phyloP scores from a whole-genome alignment of 1,140 invertebrate species.

The Drosophila parabipectinata region DNA sequence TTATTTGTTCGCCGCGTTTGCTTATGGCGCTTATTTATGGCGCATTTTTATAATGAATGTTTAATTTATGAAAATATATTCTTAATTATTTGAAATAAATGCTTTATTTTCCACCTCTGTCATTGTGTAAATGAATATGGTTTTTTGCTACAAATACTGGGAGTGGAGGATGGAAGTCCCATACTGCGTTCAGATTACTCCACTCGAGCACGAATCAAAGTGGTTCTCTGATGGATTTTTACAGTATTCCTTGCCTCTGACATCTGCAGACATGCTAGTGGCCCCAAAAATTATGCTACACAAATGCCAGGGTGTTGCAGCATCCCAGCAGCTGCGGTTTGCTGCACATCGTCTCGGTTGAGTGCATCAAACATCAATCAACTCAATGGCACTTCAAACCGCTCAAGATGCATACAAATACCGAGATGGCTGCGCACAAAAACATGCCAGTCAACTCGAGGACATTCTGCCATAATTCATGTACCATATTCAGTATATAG shows the following conservation, averaged over 20 bases:
- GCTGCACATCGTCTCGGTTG: slow-evolving; percentile 78
- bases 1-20: slow-evolving; percentile 7
- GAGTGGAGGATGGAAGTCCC: slow-evolving; percentile 16
- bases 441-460: slow-evolving; percentile 16
- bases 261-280: slow-evolving; percentile 26
- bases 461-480: slow-evolving; percentile 36
- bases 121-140: slow-evolving; percentile 70
- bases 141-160: slow-evolving; percentile 5
- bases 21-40: slow-evolving; percentile 76
- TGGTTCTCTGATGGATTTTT: slow-evolving; percentile 25
- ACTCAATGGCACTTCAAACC: slow-evolving; percentile 73
- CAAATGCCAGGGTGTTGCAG: slow-evolving; percentile 49
- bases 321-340: slow-evolving; percentile 65
- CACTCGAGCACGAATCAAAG: slow-evolving; percentile 36
- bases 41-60: slow-evolving; percentile 74
- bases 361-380: slow-evolving; percentile 81
- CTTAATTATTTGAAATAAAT: slow-evolving; percentile 50
- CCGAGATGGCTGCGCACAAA: slow-evolving; percentile 27
- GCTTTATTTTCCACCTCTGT: slow-evolving; percentile 16
- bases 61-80: slow-evolving; percentile 78
- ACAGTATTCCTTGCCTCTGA: slow-evolving; percentile 40
- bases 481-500: neutral
- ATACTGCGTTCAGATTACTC: slow-evolving; percentile 70
- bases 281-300: slow-evolving; percentile 74
- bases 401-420: slow-evolving; percentile 28